Conservation (phyloP, 2,113 vertebrate species). For the Drymodes brunneopygia region DNA sequence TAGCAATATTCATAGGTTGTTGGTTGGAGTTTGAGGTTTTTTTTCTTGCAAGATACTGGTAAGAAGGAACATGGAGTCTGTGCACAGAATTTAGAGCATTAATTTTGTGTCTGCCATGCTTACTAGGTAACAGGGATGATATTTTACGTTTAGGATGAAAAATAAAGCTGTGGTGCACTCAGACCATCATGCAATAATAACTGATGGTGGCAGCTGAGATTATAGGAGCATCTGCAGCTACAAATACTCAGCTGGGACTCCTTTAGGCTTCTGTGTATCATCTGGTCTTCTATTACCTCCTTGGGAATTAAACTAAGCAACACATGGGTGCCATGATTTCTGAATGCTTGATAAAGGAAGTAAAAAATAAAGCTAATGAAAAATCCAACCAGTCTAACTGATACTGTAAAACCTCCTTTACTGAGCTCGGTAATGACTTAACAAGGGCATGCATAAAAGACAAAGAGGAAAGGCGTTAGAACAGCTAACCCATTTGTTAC, state of each 20-base stretch:
- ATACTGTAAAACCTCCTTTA: neutral
- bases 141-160: neutral
- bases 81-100: neutral
- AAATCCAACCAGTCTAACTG: neutral
- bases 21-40: neutral
- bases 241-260: conserved; percentile 3
- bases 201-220: neutral
- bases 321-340: conserved; percentile 21
- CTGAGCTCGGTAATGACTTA: neutral
- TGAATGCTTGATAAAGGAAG: neutral
- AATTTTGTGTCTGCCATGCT: neutral
- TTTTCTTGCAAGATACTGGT: neutral
- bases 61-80: neutral
- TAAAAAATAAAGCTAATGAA: neutral
- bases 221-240: neutral
- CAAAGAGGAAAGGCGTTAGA: neutral
- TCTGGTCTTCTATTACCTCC: neutral
- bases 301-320: neutral
- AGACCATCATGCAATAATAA: neutral
- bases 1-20: neutral
- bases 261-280: conserved; percentile 12
- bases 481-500: conserved; percentile 6
- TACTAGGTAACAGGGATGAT: neutral
- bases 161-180: neutral
- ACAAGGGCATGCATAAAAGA: neutral